Percentiles rank a stretch among this genome's conserved stretches.
phyloP scores from a whole-genome alignment of 2,113 vertebrate genomes.

The Lycaon pictus region DNA sequence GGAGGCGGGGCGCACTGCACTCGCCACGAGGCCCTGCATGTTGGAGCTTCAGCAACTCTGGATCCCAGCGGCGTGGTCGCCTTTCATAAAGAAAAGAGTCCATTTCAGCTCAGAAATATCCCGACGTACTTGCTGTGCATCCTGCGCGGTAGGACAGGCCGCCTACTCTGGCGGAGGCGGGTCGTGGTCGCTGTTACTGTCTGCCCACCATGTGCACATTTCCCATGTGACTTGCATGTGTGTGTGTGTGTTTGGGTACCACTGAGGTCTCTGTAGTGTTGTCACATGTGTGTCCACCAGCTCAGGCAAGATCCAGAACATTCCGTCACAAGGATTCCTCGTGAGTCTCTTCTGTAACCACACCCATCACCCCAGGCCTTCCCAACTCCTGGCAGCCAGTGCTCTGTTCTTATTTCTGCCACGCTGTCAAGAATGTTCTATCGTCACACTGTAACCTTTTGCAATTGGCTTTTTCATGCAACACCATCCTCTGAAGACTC shows the following conservation, averaged over 20 bases:
- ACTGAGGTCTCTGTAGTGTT: neutral
- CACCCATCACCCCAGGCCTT: accelerated
- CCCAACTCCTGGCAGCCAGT: neutral
- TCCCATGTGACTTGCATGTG: neutral
- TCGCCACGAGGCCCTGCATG: neutral
- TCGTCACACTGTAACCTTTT: neutral
- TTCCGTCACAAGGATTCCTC: neutral
- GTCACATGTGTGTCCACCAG: neutral
- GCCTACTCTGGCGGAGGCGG: neutral
- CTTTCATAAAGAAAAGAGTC: neutral
- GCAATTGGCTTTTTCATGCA: neutral
- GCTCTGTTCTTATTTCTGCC: neutral
- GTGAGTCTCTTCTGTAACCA: neutral
- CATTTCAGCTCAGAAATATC: neutral
- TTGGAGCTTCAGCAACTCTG: too few species aligned
- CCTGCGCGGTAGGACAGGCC: neutral
- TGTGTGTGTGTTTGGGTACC: neutral
- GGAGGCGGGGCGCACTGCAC: neutral
- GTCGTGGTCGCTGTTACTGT: accelerated
- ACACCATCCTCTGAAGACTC: neutral
- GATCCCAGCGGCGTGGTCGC: neutral
- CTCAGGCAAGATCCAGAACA: neutral
- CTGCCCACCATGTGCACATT: neutral
- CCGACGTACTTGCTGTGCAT: neutral
- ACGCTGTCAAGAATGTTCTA: neutral